Percentiles rank a stretch among this genome's conserved stretches.
phyloP scores from a whole-genome alignment of 2,113 vertebrate genomes.

The Otolemur garnettii region DNA sequence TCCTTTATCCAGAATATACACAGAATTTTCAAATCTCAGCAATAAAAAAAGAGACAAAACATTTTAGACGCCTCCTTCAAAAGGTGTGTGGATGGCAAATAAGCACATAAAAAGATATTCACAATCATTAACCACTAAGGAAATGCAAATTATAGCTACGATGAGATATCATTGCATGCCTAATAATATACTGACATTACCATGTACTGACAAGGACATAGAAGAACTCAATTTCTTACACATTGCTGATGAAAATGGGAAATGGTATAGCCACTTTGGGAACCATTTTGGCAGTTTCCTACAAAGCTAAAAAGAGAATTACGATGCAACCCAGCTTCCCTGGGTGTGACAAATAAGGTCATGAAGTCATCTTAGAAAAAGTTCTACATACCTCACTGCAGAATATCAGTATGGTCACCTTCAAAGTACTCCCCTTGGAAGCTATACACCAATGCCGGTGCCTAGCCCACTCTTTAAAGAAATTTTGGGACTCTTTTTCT shows the following conservation, averaged over 20 bases:
- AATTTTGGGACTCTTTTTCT: no score
- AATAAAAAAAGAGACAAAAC: neutral
- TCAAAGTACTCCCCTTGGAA: no score
- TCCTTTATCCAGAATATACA: neutral
- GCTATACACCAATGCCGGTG: no score
- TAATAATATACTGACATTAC: neutral
- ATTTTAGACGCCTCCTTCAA: neutral
- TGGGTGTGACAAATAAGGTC: neutral
- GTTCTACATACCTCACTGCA: no score
- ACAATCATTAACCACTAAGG: neutral
- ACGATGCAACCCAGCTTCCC: accelerated
- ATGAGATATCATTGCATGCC: neutral
- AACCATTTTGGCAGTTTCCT: neutral
- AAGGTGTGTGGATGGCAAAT: neutral
- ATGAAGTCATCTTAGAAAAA: no score
- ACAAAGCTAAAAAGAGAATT: neutral
- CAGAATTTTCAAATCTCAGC: neutral
- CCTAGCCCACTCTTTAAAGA: no score
- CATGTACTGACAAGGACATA: neutral
- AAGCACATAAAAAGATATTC: neutral
- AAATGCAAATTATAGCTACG: neutral
- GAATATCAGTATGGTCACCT: no score
- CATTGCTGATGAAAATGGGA: neutral
- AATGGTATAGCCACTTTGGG: neutral
- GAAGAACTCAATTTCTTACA: neutral